A percentile compares a stretch with the other conserved stretches of the same genome.
Evolutionary conservation across 1,140 invertebrate species (phyloP).

Genomic region (Listronotus bonariensis): DNA sequence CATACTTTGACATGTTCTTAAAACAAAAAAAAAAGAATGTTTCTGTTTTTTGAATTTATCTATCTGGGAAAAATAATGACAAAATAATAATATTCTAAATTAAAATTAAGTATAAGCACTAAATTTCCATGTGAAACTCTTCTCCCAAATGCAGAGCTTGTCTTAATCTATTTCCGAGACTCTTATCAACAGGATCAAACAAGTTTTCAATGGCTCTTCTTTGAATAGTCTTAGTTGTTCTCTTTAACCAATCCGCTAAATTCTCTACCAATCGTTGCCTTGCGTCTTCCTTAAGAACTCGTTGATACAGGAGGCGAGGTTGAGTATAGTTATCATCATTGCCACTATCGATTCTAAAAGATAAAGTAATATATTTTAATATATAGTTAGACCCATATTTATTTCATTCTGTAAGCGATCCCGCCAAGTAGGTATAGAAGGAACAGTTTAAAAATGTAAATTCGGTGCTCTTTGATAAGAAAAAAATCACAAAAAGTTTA

Average conservation of each 20-base stretch:
- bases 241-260: constrained; percentile 75
- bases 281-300: constrained; percentile 74
- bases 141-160: constrained; percentile 30
- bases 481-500: too few relatives aligned
- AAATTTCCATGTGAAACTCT: constrained; percentile 31
- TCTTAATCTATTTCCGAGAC: constrained; percentile 63
- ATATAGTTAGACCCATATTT: too few relatives aligned
- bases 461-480: too few relatives aligned
- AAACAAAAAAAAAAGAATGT: too few relatives aligned
- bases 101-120: background rate
- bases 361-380: background rate
- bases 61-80: too few relatives aligned
- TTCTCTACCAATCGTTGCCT: constrained; percentile 77
- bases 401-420: too few relatives aligned
- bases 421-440: too few relatives aligned
- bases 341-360: constrained; percentile 64
- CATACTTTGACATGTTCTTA: too few relatives aligned
- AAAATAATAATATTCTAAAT: too few relatives aligned
- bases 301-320: constrained; percentile 81
- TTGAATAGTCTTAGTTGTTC: constrained; percentile 83
- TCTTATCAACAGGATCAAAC: constrained; percentile 69
- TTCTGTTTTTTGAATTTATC: too few relatives aligned
- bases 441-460: too few relatives aligned
- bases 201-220: constrained; percentile 74
- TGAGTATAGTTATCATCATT: constrained; percentile 89